phyloP scores from a whole-genome alignment of 1,140 invertebrate species.

The Mylabris phalerata region DNA sequence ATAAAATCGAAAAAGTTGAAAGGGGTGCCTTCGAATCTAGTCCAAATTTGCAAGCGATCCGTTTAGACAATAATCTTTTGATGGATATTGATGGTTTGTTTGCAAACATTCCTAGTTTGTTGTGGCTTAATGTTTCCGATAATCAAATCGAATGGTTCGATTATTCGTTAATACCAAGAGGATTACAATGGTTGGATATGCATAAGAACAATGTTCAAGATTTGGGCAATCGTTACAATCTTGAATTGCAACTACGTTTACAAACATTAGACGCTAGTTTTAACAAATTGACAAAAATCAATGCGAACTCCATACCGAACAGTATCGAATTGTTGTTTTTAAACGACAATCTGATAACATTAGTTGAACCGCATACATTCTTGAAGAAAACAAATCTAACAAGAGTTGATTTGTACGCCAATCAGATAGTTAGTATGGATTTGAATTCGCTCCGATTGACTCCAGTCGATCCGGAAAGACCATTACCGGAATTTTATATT shows the following conservation, averaged over 20 bases:
- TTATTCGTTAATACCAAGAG: slow-evolving; percentile 73
- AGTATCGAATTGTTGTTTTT: slow-evolving; percentile 72
- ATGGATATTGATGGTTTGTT: slow-evolving; percentile 81
- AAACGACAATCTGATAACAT: slow-evolving; percentile 74
- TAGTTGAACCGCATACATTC: slow-evolving; percentile 75
- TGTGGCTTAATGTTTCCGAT: slow-evolving; percentile 88
- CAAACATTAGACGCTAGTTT: slow-evolving; percentile 77
- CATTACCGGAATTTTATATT: slow-evolving; percentile 78
- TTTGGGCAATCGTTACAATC: slow-evolving; percentile 67
- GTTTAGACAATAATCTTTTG: slow-evolving; percentile 78
- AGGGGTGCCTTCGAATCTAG: slow-evolving; percentile 75
- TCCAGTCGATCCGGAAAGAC: slow-evolving; percentile 58
- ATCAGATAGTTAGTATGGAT: slow-evolving; percentile 75
- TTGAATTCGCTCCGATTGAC: slow-evolving; percentile 68
- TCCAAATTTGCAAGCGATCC: slow-evolving; percentile 72
- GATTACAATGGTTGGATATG: slow-evolving; percentile 82
- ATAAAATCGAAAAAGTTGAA: slow-evolving; percentile 73
- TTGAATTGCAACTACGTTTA: slow-evolving; percentile 60
- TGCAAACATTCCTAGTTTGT: slow-evolving; percentile 68
- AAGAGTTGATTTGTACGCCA: slow-evolving; percentile 77
- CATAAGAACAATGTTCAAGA: slow-evolving; percentile 82
- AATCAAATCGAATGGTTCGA: slow-evolving; percentile 88
- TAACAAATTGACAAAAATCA: slow-evolving; percentile 69
- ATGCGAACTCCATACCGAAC: slow-evolving; percentile 63
- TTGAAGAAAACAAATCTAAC: slow-evolving; percentile 75